Conservation (phyloP, 1,140 invertebrate genomes). For the Drosophila yakuba region DNA sequence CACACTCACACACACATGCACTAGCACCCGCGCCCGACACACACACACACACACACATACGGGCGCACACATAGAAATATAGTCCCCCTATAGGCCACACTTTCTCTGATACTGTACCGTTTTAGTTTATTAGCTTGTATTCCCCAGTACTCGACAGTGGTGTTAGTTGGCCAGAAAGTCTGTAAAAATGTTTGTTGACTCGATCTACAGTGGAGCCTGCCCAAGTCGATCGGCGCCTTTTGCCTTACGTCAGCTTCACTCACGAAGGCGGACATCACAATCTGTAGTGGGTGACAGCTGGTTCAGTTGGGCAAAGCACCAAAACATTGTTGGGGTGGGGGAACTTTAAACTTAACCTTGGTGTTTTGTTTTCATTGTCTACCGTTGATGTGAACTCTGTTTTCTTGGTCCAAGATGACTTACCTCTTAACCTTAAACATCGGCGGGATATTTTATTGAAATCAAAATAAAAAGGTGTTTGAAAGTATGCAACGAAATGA, state of each 20-base stretch:
- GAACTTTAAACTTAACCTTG: background rate
- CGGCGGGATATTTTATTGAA: too few relatives aligned
- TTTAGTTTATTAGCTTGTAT: slow-evolving; percentile 54
- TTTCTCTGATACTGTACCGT: slow-evolving; percentile 48
- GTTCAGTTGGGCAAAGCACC: background rate
- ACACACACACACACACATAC: slow-evolving; percentile 2
- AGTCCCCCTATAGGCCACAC: slow-evolving; percentile 31
- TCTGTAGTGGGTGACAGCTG: background rate
- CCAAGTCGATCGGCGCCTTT: too few relatives aligned
- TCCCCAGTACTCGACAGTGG: slow-evolving; percentile 1
- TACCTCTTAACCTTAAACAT: background rate
- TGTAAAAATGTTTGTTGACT: slow-evolving; percentile 3
- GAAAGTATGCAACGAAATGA: background rate
- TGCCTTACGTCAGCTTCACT: background rate
- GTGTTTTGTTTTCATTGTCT: too few relatives aligned
- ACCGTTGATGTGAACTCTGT: too few relatives aligned
- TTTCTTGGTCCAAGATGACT: background rate
- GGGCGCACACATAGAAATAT: background rate
- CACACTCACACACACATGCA: slow-evolving; percentile 19
- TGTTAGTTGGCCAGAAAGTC: slow-evolving; percentile 11
- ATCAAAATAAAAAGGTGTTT: background rate
- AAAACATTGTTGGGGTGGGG: background rate
- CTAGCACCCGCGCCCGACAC: background rate
- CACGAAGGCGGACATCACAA: too few relatives aligned
- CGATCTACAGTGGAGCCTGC: slow-evolving; percentile 7